phyloP scores from a whole-genome alignment of 2,888 invertebrate genomes.

The Macrophya annulata region DNA sequence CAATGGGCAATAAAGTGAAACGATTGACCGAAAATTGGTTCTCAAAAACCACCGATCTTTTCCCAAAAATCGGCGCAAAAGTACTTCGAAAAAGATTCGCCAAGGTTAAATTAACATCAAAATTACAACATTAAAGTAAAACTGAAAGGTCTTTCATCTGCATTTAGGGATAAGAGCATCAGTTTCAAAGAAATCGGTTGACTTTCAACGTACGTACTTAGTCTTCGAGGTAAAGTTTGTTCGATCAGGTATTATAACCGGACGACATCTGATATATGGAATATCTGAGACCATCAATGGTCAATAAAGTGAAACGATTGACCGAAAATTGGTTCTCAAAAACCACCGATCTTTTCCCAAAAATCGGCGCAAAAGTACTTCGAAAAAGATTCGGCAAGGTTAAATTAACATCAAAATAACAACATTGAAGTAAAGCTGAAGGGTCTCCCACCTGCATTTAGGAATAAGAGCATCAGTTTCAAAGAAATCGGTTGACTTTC shows the following conservation, averaged over 20 bases:
- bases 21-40: too few relatives aligned
- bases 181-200: background rate
- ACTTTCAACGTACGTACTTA: background rate
- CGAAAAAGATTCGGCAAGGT: background rate
- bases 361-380: background rate
- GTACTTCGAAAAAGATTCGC: background rate
- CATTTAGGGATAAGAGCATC: too few relatives aligned
- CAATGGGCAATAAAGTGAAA: too few relatives aligned
- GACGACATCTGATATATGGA: slow-evolving; percentile 48
- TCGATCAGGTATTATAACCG: slow-evolving; percentile 62
- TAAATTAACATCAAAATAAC: too few relatives aligned
- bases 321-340: too few relatives aligned
- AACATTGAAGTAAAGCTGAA: background rate
- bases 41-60: too few relatives aligned
- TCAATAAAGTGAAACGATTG: too few relatives aligned
- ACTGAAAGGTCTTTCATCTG: background rate
- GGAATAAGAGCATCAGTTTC: background rate
- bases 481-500: background rate
- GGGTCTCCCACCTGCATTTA: background rate
- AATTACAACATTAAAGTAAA: background rate
- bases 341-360: too few relatives aligned
- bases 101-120: too few relatives aligned
- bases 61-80: background rate
- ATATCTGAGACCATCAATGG: background rate
- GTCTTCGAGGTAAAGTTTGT: slow-evolving; percentile 9